Evolutionary conservation across 1,140 invertebrate species (phyloP), one percentile per base, ranked within the genome.

Genomic region (Pseudomyrmex flavicornis): DNA sequence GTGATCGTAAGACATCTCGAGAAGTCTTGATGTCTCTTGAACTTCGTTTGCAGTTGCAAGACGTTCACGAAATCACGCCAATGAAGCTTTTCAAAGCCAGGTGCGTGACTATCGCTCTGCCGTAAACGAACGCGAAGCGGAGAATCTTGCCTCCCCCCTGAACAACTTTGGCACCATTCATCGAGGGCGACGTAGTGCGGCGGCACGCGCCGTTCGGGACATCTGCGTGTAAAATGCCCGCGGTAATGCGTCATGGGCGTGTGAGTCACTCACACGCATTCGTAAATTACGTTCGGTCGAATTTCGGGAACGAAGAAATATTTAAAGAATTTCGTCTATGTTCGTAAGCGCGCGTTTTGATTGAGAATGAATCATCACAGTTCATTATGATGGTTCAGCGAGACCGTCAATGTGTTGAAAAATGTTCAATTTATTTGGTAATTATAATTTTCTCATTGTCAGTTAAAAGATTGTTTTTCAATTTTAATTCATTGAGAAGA

Each of bases 31-130:
- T 22, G 20, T 22, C 54, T 7, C 44, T 69, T 8, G n/a, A 54
- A 7, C 12, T n/a, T 52, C n/a, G 74, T 7, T 44, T 7, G 46
- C 1, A 63, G 20, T 12, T 17, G 68, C 20, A 48, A 74, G 72
- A 88, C 62, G 70, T 75, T 46, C 65, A 85, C 20, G 46, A 90
- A 92, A 92, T 92, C 89, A 91, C 89, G 86, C 84, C 90, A 90
- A 69, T 90, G 88, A 72, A 65, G 65, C 65, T 79, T 91, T 91
- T 85, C 85, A 88, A 73, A 79, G 87, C 91, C 91, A 92, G 91
- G 90, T 92, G 91, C 88, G 88, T 87, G 86, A 83, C 84, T 85
- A 69, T 75, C 58, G 74, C 46, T 69, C 87, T 82, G 66, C 85
- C 80, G 72, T 70, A 73, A 68, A 48, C 50, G 35, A 69, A 75